Conservation (phyloP, 53 echinoderm and acorn worm genomes). For the Actinopyga echinites region DNA sequence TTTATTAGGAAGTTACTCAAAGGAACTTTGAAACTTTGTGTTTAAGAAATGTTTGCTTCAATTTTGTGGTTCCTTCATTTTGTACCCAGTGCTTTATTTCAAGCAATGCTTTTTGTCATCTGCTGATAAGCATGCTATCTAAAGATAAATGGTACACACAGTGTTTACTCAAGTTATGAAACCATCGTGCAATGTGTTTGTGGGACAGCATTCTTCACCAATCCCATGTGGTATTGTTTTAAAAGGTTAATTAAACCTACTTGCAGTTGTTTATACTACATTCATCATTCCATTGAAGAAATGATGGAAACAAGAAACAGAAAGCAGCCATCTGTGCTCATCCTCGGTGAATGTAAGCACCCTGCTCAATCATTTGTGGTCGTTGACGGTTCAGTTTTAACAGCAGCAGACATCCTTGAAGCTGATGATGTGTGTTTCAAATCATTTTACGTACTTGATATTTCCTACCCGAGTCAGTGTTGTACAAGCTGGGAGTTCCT, state of each 20-base stretch:
- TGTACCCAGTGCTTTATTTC: neutral
- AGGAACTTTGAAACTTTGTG: no score
- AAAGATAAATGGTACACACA: no score
- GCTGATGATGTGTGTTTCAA: slow-evolving; percentile 1
- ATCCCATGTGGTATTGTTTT: neutral
- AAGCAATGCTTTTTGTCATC: neutral
- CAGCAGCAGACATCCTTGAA: neutral
- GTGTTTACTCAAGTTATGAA: slow-evolving; percentile 49
- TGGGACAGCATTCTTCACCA: neutral
- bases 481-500: slow-evolving; percentile 4
- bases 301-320: neutral
- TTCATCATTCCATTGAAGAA: neutral
- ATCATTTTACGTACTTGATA: slow-evolving; percentile 1
- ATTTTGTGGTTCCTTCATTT: no score
- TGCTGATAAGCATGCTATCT: no score
- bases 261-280: neutral
- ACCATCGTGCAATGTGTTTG: neutral
- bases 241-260: neutral
- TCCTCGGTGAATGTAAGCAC: neutral
- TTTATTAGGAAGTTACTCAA: no score
- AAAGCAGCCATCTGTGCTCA: slow-evolving; percentile 8
- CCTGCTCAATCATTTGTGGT: neutral
- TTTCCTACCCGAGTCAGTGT: slow-evolving; percentile 10
- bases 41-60: no score
- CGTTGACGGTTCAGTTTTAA: neutral